These are phyloP conservation scores for Eupithecia dodoneata DNA, from an alignment of 2,888 invertebrate genomes.

Conservation along the genomic window DNA sequence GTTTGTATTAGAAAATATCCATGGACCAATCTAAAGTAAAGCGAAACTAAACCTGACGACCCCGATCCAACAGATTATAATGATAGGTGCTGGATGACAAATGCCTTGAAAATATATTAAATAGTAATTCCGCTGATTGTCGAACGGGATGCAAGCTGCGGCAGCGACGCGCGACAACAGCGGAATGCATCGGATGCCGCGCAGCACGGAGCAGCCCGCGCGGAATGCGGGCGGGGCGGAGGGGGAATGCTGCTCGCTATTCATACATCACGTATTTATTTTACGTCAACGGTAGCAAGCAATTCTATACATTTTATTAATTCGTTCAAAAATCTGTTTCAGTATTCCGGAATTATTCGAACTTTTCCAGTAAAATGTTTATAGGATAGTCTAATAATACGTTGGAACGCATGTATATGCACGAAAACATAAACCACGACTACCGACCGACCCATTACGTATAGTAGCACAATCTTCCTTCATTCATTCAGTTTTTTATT, in stretches of 20 bases:
- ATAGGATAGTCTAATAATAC: too few species aligned
- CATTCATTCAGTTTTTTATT: background rate
- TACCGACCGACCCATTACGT: too few species aligned
- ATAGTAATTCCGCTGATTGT: too few species aligned
- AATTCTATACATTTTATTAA: background rate
- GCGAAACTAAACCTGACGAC: background rate
- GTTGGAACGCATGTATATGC: too few species aligned
- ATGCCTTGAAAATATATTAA: too few species aligned
- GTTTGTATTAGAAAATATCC: too few species aligned
- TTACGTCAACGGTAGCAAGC: background rate
- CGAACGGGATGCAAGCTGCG: background rate
- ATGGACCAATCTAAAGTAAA: background rate
- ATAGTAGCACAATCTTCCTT: background rate
- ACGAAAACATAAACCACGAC: too few species aligned
- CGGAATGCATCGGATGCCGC: constrained; percentile 30
- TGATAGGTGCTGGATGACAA: background rate
- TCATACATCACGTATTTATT: background rate
- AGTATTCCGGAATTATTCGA: too few species aligned
- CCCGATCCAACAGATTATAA: background rate
- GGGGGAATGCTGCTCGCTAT: background rate
- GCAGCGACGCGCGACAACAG: background rate
- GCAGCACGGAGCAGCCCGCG: background rate
- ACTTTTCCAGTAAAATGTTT: background rate
- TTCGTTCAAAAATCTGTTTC: background rate
- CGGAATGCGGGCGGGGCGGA: too few species aligned